Percentiles rank a stretch among this genome's conserved stretches.
These are phyloP conservation scores for Danio tinwini DNA, from an alignment of 2,797 vertebrate genomes.

Conservation along the genomic window DNA sequence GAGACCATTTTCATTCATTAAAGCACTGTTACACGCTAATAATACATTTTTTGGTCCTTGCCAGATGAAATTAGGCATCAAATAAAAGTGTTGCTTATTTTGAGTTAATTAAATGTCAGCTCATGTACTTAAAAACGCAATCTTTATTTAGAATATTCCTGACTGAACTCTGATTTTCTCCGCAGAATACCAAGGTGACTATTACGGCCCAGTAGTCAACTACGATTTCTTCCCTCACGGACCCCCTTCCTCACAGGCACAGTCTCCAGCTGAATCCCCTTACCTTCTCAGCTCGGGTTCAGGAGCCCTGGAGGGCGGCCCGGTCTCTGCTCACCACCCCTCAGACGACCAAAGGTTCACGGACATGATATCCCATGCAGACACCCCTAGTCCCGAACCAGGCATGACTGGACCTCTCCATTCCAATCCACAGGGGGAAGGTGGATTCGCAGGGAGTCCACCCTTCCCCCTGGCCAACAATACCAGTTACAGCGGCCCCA, in stretches of 20 bases:
- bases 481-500: slow-evolving; percentile 91
- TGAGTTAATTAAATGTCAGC: slow-evolving; percentile 1
- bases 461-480: slow-evolving; percentile 93
- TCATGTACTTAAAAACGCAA: no score
- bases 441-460: slow-evolving; percentile 91
- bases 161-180: not conserved
- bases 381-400: slow-evolving; percentile 94
- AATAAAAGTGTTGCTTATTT: not conserved
- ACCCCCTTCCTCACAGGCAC: slow-evolving; percentile 86
- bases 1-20: slow-evolving; percentile 43
- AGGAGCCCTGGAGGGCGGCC: slow-evolving; percentile 87
- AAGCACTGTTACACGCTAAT: not conserved
- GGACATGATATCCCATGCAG: slow-evolving; percentile 97
- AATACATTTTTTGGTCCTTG: not conserved
- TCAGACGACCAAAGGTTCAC: slow-evolving; percentile 97
- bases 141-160: not conserved
- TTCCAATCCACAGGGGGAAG: slow-evolving; percentile 86
- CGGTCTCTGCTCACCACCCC: slow-evolving; percentile 86
- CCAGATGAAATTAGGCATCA: not conserved
- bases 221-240: slow-evolving; percentile 90
- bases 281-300: slow-evolving; percentile 92
- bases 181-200: slow-evolving; percentile 89
- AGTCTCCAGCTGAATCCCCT: slow-evolving; percentile 90
- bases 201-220: slow-evolving; percentile 85
- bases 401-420: slow-evolving; percentile 90